These are phyloP conservation scores for Xyrauchen texanus DNA, from an alignment of 2,113 vertebrate genomes.

Conservation along the genomic window DNA sequence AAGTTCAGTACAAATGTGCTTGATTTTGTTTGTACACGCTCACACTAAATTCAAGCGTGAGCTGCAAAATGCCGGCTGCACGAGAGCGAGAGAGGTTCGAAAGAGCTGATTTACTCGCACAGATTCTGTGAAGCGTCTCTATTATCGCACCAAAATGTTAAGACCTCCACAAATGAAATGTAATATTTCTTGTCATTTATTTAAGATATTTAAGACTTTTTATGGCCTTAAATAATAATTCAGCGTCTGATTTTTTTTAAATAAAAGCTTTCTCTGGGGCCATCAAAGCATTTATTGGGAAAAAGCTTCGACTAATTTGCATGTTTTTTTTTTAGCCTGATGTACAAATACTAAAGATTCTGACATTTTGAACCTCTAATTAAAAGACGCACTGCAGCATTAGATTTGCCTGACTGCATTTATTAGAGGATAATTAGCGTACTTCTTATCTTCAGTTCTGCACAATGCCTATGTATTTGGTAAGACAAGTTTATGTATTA, in stretches of 20 bases:
- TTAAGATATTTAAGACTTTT: too few species aligned
- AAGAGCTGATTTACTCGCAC: too few species aligned
- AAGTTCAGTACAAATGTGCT: too few species aligned
- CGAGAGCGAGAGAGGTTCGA: too few species aligned
- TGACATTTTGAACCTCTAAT: constrained; percentile 53
- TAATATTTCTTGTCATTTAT: too few species aligned
- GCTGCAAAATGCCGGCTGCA: too few species aligned
- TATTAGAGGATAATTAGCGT: constrained; percentile 49
- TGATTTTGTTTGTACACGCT: too few species aligned
- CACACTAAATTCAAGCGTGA: too few species aligned
- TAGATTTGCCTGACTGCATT: constrained; percentile 57
- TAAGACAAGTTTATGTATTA: constrained; percentile 41
- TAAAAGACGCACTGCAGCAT: constrained; percentile 53
- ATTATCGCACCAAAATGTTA: too few species aligned
- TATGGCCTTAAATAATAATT: too few species aligned
- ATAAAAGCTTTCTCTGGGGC: constrained; percentile 11
- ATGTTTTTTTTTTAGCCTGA: constrained; percentile 29
- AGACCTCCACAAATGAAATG: too few species aligned
- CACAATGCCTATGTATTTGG: constrained; percentile 49
- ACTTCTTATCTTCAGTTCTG: constrained; percentile 46
- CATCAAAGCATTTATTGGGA: constrained; percentile 32
- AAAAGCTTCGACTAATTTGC: constrained; percentile 39
- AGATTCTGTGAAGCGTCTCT: too few species aligned
- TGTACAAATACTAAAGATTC: constrained; percentile 40
- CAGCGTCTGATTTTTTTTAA: background rate